Percentiles rank a stretch among this genome's conserved stretches.
These are phyloP conservation scores for Pogonomyrmex californicus DNA, from an alignment of 1,140 invertebrate genomes.

Conservation along the genomic window DNA sequence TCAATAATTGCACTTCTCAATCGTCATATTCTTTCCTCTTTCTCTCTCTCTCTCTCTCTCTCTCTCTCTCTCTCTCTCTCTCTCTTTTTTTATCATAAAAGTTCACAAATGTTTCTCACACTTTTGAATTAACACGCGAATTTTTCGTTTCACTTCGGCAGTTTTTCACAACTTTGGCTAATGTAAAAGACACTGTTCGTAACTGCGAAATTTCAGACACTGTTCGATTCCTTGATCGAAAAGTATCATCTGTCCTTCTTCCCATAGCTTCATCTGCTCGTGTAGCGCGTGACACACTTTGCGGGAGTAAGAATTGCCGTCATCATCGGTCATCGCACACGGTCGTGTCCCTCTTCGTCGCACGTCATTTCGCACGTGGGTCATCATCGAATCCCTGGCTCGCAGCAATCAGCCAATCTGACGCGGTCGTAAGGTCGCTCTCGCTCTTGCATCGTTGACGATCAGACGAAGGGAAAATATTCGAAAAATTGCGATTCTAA, in stretches of 20 bases:
- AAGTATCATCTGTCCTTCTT: constrained; percentile 2
- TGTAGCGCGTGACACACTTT: constrained; percentile 47
- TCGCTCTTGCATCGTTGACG: not conserved
- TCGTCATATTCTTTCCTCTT: not conserved
- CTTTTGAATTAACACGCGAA: not conserved
- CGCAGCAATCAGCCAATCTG: constrained; percentile 42
- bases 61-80: no score
- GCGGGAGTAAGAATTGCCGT: constrained; percentile 30
- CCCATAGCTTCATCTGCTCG: not conserved
- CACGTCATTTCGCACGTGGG: constrained; percentile 34
- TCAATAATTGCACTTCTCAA: no score
- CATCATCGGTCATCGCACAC: not conserved
- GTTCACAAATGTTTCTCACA: not conserved
- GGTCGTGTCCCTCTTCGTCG: constrained; percentile 4
- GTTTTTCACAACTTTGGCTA: not conserved
- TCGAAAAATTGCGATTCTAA: not conserved
- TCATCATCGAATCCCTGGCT: constrained; percentile 33
- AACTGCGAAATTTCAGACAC: not conserved
- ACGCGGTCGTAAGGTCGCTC: constrained; percentile 19
- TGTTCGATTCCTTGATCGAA: not conserved
- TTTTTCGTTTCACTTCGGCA: not conserved
- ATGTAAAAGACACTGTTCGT: not conserved
- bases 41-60: not conserved
- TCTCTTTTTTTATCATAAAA: no score
- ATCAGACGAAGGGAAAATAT: not conserved